Evolutionary conservation across 2,113 vertebrate species (phyloP).

Genomic region (Pangasianodon hypophthalmus): DNA sequence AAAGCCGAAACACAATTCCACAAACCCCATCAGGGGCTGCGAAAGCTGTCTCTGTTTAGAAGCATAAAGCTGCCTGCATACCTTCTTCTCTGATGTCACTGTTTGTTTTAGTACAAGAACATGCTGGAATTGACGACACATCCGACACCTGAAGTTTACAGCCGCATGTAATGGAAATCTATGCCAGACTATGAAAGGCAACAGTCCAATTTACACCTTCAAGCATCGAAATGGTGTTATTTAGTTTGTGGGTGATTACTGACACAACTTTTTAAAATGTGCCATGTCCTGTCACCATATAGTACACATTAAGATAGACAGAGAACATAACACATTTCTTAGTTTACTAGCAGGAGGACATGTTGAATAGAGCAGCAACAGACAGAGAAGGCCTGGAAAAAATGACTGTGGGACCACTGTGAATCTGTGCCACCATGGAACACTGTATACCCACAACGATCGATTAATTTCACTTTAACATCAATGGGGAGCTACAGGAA

Average conservation of each 20-base stretch:
- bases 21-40: slow-evolving; percentile 12
- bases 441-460: background rate
- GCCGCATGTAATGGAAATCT: background rate
- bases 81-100: slow-evolving; percentile 1
- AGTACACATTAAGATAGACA: background rate
- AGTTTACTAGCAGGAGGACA: background rate
- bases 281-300: background rate
- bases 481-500: background rate
- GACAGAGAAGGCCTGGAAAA: background rate
- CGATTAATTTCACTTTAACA: background rate
- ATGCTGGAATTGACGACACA: background rate
- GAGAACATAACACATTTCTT: background rate
- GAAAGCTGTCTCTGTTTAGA: slow-evolving; percentile 23
- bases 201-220: background rate
- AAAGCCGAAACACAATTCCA: background rate
- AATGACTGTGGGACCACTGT: background rate
- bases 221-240: background rate
- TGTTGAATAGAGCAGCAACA: background rate
- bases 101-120: slow-evolving; percentile 2
- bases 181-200: background rate
- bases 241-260: slow-evolving; percentile 1
- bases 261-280: background rate
- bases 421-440: background rate
- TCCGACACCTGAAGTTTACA: slow-evolving; percentile 15
- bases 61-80: background rate